Conservation (phyloP, 2,797 vertebrate genomes). For the Australoheros facetus region DNA sequence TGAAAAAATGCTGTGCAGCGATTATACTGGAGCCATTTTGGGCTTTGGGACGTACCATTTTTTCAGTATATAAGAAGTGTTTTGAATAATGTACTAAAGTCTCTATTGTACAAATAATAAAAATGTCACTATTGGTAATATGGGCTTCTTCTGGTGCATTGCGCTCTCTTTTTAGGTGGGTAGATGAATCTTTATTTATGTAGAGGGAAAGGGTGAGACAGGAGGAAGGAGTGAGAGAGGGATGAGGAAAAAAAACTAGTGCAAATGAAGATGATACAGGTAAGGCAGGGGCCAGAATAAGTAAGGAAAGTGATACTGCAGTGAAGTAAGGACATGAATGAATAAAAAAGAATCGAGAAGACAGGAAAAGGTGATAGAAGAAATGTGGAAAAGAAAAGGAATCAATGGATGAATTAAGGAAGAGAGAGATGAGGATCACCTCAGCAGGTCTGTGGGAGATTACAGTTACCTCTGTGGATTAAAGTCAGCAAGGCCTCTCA, state of each 20-base stretch:
- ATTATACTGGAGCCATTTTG: constrained; percentile 95
- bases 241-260: background rate
- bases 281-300: background rate
- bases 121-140: constrained; percentile 97
- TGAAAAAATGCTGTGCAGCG: constrained; percentile 90
- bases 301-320: background rate
- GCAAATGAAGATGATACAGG: background rate
- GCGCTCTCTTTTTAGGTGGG: constrained; percentile 29
- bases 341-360: background rate
- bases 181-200: background rate
- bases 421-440: background rate
- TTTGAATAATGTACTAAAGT: constrained; percentile 99
- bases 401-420: background rate
- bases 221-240: background rate
- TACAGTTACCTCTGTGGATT: constrained; percentile 33
- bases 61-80: constrained; percentile 99
- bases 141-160: constrained; percentile 68
- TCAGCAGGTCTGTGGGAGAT: background rate
- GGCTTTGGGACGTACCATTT: constrained; percentile 97
- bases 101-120: constrained; percentile 92
- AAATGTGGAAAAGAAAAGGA: background rate
- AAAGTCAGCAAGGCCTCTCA: constrained; percentile 11
- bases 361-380: background rate
- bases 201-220: background rate
- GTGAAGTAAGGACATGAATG: background rate